phyloP scores from a whole-genome alignment of 2,888 invertebrate species.

The Zaprionus obscuricornis region DNA sequence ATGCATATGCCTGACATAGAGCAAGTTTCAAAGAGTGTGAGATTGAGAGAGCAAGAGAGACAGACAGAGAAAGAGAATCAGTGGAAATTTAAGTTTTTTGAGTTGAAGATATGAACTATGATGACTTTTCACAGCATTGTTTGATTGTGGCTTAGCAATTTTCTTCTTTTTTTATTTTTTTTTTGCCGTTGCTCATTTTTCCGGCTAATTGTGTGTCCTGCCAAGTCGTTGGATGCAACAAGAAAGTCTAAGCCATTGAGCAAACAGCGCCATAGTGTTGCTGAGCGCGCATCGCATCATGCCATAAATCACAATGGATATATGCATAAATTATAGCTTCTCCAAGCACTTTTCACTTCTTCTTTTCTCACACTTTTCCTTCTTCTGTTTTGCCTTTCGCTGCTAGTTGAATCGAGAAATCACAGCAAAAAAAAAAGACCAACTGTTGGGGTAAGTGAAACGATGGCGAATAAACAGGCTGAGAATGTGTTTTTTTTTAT shows the following conservation, averaged over 20 bases:
- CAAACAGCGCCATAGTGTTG: conserved; percentile 41
- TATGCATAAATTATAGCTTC: conserved; percentile 78
- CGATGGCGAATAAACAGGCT: conserved; percentile 2
- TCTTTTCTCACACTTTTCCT: too few relatives aligned
- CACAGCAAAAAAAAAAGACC: conserved; percentile 33
- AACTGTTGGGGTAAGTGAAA: not conserved
- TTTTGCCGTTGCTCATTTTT: conserved; percentile 61
- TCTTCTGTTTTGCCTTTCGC: too few relatives aligned
- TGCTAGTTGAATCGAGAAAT: conserved; percentile 34
- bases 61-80: too few relatives aligned
- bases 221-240: conserved; percentile 33
- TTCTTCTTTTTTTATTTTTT: conserved; percentile 32
- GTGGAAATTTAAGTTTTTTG: too few relatives aligned
- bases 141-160: conserved; percentile 60
- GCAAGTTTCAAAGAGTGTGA: not conserved
- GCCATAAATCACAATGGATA: conserved; percentile 75
- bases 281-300: conserved; percentile 25
- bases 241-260: conserved; percentile 62
- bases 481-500: too few relatives aligned
- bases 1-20: too few relatives aligned
- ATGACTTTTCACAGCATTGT: conserved; percentile 55
- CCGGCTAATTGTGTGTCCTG: conserved; percentile 69
- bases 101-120: conserved; percentile 45
- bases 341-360: too few relatives aligned
- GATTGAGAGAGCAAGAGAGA: too few relatives aligned